These are phyloP conservation scores for Drosophila sproati DNA, from an alignment of 1,140 invertebrate genomes.

Conservation along the genomic window DNA sequence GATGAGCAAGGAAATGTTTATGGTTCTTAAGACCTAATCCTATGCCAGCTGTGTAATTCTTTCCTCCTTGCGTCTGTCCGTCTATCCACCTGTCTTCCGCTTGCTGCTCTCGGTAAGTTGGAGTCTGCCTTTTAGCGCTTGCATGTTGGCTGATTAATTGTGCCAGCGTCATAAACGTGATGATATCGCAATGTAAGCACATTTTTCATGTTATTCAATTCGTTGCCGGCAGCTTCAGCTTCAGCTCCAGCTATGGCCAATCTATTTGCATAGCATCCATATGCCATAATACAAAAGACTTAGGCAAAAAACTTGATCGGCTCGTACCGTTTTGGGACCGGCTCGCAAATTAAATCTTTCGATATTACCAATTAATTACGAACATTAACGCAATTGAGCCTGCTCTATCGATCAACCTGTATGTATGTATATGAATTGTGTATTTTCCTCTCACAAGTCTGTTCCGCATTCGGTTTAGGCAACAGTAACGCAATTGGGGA, in stretches of 20 bases:
- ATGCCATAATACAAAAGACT: slow-evolving; percentile 68
- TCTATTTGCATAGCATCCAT: slow-evolving; percentile 73
- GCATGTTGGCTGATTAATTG: slow-evolving; percentile 83
- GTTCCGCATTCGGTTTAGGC: slow-evolving; percentile 41
- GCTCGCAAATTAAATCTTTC: slow-evolving; percentile 58
- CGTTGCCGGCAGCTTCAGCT: slow-evolving; percentile 67
- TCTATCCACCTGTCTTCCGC: not conserved
- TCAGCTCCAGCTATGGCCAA: slow-evolving; percentile 29
- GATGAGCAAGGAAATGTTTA: slow-evolving; percentile 81
- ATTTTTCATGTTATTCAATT: slow-evolving; percentile 83
- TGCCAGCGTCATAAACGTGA: slow-evolving; percentile 84
- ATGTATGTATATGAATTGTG: not conserved
- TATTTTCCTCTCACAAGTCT: slow-evolving; percentile 34
- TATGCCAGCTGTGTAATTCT: slow-evolving; percentile 48
- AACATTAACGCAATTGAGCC: slow-evolving; percentile 76
- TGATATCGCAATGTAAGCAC: slow-evolving; percentile 83
- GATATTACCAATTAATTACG: slow-evolving; percentile 80
- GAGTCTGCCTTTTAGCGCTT: slow-evolving; percentile 77
- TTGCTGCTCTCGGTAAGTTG: slow-evolving; percentile 6
- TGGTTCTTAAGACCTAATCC: slow-evolving; percentile 46
- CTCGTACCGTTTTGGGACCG: slow-evolving; percentile 49
- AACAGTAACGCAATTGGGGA: slow-evolving; percentile 42
- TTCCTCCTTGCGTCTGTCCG: not conserved
- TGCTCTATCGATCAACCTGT: slow-evolving; percentile 7
- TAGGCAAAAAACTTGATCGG: slow-evolving; percentile 68